Evolutionary conservation across 2,888 invertebrate species (phyloP).

Genomic region (Apeira syringaria): DNA sequence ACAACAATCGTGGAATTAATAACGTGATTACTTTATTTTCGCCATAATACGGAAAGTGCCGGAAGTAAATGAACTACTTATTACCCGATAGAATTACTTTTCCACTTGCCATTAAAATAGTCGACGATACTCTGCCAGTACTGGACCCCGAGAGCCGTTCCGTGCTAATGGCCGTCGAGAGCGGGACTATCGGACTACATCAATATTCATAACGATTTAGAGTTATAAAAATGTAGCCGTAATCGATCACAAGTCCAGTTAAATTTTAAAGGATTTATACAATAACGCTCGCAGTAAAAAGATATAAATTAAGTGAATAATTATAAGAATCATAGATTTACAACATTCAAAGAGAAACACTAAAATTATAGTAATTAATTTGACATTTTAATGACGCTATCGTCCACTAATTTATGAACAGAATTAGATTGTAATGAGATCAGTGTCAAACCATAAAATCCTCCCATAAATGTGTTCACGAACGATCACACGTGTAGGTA

Average conservation of each 20-base stretch:
- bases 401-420: constrained; percentile 36
- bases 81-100: constrained; percentile 35
- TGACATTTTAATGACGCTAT: constrained; percentile 28
- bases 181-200: too few species aligned
- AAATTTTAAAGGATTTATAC: constrained; percentile 32
- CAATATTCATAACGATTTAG: constrained; percentile 30
- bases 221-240: constrained; percentile 29
- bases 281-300: constrained; percentile 30
- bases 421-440: constrained; percentile 36
- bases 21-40: constrained; percentile 41
- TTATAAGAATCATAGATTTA: constrained; percentile 28
- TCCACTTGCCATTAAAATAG: constrained; percentile 32
- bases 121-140: too few species aligned
- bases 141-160: too few species aligned
- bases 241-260: constrained; percentile 28
- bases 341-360: constrained; percentile 28
- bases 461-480: constrained; percentile 48
- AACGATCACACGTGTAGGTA: constrained; percentile 50
- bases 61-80: constrained; percentile 26
- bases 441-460: constrained; percentile 45
- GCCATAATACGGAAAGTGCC: constrained; percentile 23
- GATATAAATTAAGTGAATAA: constrained; percentile 34
- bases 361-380: constrained; percentile 36
- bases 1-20: constrained; percentile 33
- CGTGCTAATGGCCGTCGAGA: too few species aligned